Base-by-base conservation (phyloP, 2,797 vertebrate species). In the Catamblyrhynchus diadema region DNA sequence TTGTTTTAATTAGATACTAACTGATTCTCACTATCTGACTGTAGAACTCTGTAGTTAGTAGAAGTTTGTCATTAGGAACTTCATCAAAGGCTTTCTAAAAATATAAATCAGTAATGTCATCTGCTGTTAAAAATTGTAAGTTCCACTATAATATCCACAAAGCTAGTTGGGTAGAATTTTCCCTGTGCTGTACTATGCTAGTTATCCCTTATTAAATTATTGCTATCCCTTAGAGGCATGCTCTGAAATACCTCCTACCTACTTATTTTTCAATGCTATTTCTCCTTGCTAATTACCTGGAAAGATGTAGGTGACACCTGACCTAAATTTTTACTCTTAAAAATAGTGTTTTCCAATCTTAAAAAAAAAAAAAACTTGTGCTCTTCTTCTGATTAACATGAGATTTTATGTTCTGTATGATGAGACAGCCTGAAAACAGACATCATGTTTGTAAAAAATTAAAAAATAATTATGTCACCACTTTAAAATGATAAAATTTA, bases 31-130 rank as follows among this genome's bases (percentile, higher is more conserved):
- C 74, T 90, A 24, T 85, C 81, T 83, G 25, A 67, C 57, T 95
- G 51, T 84, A 85, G 90, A 91, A 75, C 48, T 87, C 86, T 44
- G 28, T 51, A 96, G 77, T 81, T 95, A 91, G 79, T 56, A 95
- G 64, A 96, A 94, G 64, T 91, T 95, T 97, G 88, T 96, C 82
- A 86, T 95, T 95, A 96, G 69, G 48, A 96, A 95, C 92, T 96
- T 96, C 92, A 95, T 97, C 97, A 97, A 97, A 97, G 96, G 50
- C 35, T 95, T 97, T 94, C 95, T 94, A 86, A 94, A 96, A 96
- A 86, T 96, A 95, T 97, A 72, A 97, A 97, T 97, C 96, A 96
- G 51, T 97, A 96, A 98, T 97, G 60, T 94, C 66, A 78, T 95
- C 93, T 95, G 56, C 93, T 94, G 72, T 93, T 96, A 95, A 96